Evolutionary conservation across 2,888 invertebrate species (phyloP).

Genomic region (Lepidochrysops patricia): DNA sequence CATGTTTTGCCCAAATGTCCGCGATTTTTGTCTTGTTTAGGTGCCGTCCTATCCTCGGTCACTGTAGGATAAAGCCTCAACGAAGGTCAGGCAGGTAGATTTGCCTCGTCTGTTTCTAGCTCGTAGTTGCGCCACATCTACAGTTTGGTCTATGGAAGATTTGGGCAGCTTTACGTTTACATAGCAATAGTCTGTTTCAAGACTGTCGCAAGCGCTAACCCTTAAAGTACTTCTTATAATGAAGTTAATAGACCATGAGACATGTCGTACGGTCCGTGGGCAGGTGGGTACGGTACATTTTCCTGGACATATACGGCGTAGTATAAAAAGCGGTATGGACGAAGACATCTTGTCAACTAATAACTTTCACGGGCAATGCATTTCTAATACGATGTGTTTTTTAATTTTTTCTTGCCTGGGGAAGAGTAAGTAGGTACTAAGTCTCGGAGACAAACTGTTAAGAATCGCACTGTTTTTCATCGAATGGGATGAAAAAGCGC

Average conservation of each 20-base stretch:
- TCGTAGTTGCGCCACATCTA: too few relatives aligned
- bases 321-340: background rate
- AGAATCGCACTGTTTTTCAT: background rate
- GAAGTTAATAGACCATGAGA: background rate
- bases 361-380: conserved; percentile 20
- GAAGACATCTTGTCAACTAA: conserved; percentile 13
- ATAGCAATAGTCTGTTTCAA: too few relatives aligned
- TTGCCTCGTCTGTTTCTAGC: too few relatives aligned
- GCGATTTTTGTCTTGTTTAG: too few relatives aligned
- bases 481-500: too few relatives aligned
- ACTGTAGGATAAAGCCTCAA: too few relatives aligned
- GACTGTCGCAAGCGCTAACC: too few relatives aligned
- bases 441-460: background rate
- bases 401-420: background rate
- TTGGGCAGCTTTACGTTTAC: too few relatives aligned
- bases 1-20: too few relatives aligned
- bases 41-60: too few relatives aligned
- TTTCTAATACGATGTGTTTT: conserved; percentile 16
- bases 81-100: too few relatives aligned
- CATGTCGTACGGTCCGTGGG: background rate
- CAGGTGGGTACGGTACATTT: background rate
- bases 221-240: background rate
- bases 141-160: too few relatives aligned
- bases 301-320: background rate
- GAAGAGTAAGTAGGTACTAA: background rate